These are phyloP conservation scores for Melikaiella ostensackeni DNA, from an alignment of 2,888 invertebrate species.

Conservation along the genomic window DNA sequence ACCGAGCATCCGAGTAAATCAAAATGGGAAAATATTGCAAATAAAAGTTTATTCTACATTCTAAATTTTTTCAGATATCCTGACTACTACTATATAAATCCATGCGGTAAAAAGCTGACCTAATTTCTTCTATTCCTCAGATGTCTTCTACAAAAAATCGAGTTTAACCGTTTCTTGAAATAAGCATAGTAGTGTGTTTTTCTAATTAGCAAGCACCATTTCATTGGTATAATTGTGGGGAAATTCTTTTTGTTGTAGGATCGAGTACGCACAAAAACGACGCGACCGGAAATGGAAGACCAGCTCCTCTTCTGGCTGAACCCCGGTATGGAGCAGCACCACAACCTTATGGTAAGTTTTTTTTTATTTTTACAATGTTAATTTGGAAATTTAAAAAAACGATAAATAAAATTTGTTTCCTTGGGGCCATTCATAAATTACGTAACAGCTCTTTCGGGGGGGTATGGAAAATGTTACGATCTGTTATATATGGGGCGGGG, in stretches of 20 bases:
- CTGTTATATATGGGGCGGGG: too few species aligned
- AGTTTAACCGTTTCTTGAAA: neutral
- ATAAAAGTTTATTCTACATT: neutral
- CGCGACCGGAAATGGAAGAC: slow-evolving; percentile 79
- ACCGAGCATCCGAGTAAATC: neutral
- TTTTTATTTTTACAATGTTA: slow-evolving; percentile 20
- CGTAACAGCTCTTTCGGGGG: too few species aligned
- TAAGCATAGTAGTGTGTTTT: slow-evolving; percentile 5
- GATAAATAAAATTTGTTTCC: neutral
- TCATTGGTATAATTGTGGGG: neutral
- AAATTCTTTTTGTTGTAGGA: slow-evolving; percentile 66
- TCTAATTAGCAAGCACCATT: neutral
- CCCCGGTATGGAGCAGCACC: slow-evolving; percentile 93
- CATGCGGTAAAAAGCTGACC: neutral
- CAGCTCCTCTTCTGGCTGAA: slow-evolving; percentile 91
- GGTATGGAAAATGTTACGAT: too few species aligned
- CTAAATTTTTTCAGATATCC: too few species aligned
- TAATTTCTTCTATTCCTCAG: neutral
- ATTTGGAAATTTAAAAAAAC: neutral
- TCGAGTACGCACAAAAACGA: slow-evolving; percentile 75
- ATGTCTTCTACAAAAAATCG: neutral
- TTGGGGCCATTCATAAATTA: too few species aligned
- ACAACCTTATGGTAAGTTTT: slow-evolving; percentile 91
- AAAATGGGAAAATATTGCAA: neutral
- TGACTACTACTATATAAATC: too few species aligned